Conservation (phyloP, 2,797 vertebrate genomes). For the Gymnoscopelus microlampas region DNA sequence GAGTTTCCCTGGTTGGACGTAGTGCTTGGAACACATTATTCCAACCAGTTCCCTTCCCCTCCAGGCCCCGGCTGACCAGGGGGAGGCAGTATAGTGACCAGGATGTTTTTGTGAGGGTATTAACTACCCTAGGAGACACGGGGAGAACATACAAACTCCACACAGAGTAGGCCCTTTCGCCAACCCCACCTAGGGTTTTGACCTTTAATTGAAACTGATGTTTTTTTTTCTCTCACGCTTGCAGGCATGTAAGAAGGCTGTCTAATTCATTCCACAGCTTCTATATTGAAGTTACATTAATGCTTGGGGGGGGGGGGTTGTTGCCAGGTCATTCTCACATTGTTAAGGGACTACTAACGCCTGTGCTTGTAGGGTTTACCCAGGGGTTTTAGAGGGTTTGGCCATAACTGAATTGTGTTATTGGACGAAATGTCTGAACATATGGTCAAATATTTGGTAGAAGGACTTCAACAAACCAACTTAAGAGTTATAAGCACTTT, state of each 20-base stretch:
- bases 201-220: slow-evolving; percentile 64
- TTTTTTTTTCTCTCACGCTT: slow-evolving; percentile 48
- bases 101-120: no score
- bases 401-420: slow-evolving; percentile 37
- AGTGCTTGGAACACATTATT: no score
- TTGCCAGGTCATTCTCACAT: slow-evolving; percentile 64
- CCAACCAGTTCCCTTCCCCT: no score
- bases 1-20: no score
- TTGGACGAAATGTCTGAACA: slow-evolving; percentile 31
- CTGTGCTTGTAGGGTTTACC: slow-evolving; percentile 53
- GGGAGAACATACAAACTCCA: no score
- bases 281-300: slow-evolving; percentile 73
- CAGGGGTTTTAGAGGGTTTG: slow-evolving; percentile 40
- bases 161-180: no score
- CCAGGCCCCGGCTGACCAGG: no score
- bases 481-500: slow-evolving; percentile 31
- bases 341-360: slow-evolving; percentile 47
- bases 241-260: slow-evolving; percentile 48
- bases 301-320: slow-evolving; percentile 49
- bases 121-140: no score
- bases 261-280: slow-evolving; percentile 75
- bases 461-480: slow-evolving; percentile 19
- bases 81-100: no score
- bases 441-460: slow-evolving; percentile 22
- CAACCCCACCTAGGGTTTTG: no score